These are phyloP conservation scores for Cololabis saira DNA, from an alignment of 2,113 vertebrate genomes.

Conservation along the genomic window DNA sequence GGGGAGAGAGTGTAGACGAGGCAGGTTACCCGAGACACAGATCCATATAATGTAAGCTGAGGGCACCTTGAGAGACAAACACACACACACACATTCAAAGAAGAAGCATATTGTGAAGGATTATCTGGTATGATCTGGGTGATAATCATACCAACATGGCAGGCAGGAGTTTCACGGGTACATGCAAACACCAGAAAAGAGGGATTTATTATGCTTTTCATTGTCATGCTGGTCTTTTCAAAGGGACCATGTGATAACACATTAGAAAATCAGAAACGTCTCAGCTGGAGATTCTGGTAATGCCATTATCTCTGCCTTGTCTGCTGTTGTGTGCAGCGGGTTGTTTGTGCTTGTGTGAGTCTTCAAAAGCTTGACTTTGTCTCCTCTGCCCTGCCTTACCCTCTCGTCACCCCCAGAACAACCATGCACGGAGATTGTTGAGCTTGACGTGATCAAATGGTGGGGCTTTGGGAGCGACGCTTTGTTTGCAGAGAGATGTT, in stretches of 20 bases:
- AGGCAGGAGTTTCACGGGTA: not conserved
- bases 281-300: conserved; percentile 62
- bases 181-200: conserved; percentile 7
- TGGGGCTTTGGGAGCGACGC: conserved; percentile 5
- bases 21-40: conserved; percentile 55
- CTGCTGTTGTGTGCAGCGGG: conserved; percentile 38
- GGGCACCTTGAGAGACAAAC: conserved; percentile 67
- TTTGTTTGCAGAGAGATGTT: conserved; percentile 30
- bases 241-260: conserved; percentile 18
- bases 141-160: conserved; percentile 11
- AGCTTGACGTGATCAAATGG: not conserved
- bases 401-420: conserved; percentile 3
- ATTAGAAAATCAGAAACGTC: conserved; percentile 27
- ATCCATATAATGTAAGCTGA: conserved; percentile 55
- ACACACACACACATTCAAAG: conserved; percentile 6
- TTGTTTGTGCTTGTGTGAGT: conserved; percentile 24
- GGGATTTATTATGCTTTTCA: conserved; percentile 35
- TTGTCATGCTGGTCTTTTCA: conserved; percentile 16
- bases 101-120: conserved; percentile 33
- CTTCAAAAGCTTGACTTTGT: too few relatives aligned
- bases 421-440: conserved; percentile 7
- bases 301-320: conserved; percentile 52
- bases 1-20: conserved; percentile 25
- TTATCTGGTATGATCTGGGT: conserved; percentile 47
- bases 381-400: too few relatives aligned